Evolutionary conservation across 2,888 invertebrate species (phyloP), one percentile per base, ranked within the genome.

Genomic region (Resseliella maxima): DNA sequence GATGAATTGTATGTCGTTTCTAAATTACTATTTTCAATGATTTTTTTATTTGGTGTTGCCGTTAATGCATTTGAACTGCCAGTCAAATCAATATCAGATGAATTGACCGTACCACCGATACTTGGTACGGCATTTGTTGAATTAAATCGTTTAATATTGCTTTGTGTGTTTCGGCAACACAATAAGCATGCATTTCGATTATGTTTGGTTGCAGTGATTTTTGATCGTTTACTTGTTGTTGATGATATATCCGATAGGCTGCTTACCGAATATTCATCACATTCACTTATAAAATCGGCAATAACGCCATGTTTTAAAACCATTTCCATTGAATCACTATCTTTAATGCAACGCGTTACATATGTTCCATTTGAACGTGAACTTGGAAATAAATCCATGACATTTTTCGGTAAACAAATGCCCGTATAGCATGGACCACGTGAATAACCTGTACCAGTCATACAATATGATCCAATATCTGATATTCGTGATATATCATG

Each of bases 241-340:
- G 90, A 90, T 36, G 91, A 91, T 38, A 91, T 89, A 88, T 92
- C 92, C 21, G 92, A 92, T n/a, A 91, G 89, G 85, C 91, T 91
- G 59, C 91, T 91, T 87, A 91, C 90, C 41, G 90, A 90, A 38
- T 90, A 90, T 87, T 90, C 91, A 87, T 91, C 91, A 38, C 90
- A 90, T 87, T 90, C 90, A 86, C 90, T 90, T 36, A 90, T 88
- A 0, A 90, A 90, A 87, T 91, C 91, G 87, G 90, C 90, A 18
- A 90, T 89, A 86, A 89, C 89, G 87, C 90, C 90, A 85, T 90
- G 90, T 86, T 90, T 90, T 1, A 89, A 88, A 5, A 89, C 89
- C 27, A 86, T 64, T 86, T 90, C 90, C 87, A 89, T 89, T 85
- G 90, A 87, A 87, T 91, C 91, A 59, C 90, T 89, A 87, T 91